Evolutionary conservation across 2,113 vertebrate species (phyloP), one percentile per base, ranked within the genome.

Genomic region (Grus americana): DNA sequence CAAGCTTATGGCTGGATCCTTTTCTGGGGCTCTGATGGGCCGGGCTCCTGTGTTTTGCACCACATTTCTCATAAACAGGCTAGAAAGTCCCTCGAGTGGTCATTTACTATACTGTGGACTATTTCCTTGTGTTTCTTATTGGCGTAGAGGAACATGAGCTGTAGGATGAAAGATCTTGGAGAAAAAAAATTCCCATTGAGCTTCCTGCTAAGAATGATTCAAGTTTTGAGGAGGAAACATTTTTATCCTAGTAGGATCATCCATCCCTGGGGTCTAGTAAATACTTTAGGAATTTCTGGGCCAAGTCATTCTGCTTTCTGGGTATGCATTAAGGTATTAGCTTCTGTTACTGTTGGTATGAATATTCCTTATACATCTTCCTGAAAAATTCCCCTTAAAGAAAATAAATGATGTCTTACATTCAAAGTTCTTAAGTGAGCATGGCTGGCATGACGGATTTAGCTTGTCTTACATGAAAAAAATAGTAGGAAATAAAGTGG

Each of bases 311-410:
- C 29, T 67, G 59, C 42, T 92, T 82, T 92, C 50, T 80, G 67
- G 32, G 42, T 75, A 1, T 30, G 30, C 34, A 42, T 93, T 84
- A 66, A 75, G 26, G 9, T 63, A 63, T 74, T 92, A 86, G 66
- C 23, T 72, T 49, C 78, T 79, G 15, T 74, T 85, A 57, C 62
- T 85, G 26, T 58, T 92, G 19, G 23, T 78, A 62, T 74, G 81
- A 90, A 90, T 85, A 95, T 94, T 88, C 86, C 74, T 90, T 88
- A 94, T 72, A 40, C n/a, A 55, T 63, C 62, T 76, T 81, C 10
- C 54, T 75, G 61, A 92, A 95, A 89, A 97, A 75, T 58, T 66
- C 62, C 32, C 27, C 4, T 4, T 54, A 57, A 93, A 76, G 58
- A 76, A 91, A 96, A 91, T 55, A 86, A 88, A 96, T 68, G 4